Evolutionary conservation across 2,888 invertebrate species (phyloP).

Genomic region (Drosophila leonis): DNA sequence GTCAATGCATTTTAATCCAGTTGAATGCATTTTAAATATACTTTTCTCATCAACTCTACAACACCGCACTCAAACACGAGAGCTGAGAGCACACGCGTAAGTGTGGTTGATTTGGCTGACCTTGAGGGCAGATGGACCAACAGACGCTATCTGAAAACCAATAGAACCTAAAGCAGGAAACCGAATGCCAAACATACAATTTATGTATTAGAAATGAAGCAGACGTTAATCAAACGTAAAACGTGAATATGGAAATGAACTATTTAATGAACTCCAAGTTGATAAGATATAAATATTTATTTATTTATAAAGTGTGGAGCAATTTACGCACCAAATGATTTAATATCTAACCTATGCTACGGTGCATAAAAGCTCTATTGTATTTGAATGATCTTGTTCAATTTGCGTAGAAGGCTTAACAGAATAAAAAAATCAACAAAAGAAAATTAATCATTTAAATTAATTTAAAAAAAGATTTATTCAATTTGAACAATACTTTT

Average conservation of each 20-base stretch:
- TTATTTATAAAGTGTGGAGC: neutral
- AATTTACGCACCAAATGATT: neutral
- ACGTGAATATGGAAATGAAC: constrained; percentile 35
- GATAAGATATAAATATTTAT: constrained; percentile 23
- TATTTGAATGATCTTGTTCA: neutral
- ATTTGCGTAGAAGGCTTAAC: neutral
- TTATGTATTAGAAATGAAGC: constrained; percentile 8
- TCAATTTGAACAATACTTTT: neutral
- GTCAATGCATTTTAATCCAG: constrained; percentile 22
- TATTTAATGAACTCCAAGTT: constrained; percentile 26
- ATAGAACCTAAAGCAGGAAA: constrained; percentile 21
- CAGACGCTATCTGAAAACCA: neutral
- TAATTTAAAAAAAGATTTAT: neutral
- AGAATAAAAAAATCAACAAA: neutral
- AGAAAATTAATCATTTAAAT: neutral
- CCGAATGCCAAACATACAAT: neutral
- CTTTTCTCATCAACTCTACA: constrained; percentile 17
- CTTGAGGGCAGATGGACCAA: constrained; percentile 17
- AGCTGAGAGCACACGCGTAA: constrained; percentile 3
- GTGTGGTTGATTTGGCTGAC: constrained; percentile 14
- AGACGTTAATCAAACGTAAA: neutral
- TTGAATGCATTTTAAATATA: constrained; percentile 21
- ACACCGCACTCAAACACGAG: neutral
- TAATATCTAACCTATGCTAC: neutral
- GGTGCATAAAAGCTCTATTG: neutral